These are phyloP conservation scores for Erpobdella octoculata DNA, from an alignment of 2,888 invertebrate genomes.

Conservation along the genomic window DNA sequence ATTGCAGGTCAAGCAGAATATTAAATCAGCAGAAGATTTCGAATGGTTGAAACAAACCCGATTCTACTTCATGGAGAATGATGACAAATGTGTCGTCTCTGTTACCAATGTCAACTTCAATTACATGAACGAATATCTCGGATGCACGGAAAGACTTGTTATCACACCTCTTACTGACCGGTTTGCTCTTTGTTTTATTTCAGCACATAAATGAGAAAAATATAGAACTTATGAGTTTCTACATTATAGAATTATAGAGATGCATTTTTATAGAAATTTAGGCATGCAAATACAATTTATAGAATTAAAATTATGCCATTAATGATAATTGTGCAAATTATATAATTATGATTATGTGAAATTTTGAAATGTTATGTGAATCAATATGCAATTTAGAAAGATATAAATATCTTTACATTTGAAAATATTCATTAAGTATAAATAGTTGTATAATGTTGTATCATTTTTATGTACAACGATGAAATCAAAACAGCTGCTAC, in stretches of 20 bases:
- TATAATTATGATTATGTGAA: no score
- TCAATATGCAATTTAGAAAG: neutral
- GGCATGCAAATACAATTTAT: no score
- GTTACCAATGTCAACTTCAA: slow-evolving; percentile 89
- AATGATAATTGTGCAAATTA: no score
- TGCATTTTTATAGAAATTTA: no score
- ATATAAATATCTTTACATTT: neutral
- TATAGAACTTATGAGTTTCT: no score
- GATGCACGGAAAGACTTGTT: slow-evolving; percentile 87
- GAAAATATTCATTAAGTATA: neutral
- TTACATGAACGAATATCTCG: slow-evolving; percentile 92
- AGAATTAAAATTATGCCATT: no score
- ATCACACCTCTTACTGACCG: slow-evolving; percentile 93
- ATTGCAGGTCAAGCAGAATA: slow-evolving; percentile 58
- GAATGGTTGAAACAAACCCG: slow-evolving; percentile 94
- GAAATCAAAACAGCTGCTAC: slow-evolving; percentile 87
- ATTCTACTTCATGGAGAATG: slow-evolving; percentile 91
- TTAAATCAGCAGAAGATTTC: slow-evolving; percentile 81
- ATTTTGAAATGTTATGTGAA: no score
- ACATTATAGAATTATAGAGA: no score
- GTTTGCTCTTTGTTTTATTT: slow-evolving; percentile 53
- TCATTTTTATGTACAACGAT: no score
- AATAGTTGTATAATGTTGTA: neutral
- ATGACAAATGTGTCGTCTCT: slow-evolving; percentile 81
- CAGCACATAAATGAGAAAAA: no score